These are phyloP conservation scores for Thamnophis elegans DNA, from an alignment of 2,797 vertebrate species.

Conservation along the genomic window DNA sequence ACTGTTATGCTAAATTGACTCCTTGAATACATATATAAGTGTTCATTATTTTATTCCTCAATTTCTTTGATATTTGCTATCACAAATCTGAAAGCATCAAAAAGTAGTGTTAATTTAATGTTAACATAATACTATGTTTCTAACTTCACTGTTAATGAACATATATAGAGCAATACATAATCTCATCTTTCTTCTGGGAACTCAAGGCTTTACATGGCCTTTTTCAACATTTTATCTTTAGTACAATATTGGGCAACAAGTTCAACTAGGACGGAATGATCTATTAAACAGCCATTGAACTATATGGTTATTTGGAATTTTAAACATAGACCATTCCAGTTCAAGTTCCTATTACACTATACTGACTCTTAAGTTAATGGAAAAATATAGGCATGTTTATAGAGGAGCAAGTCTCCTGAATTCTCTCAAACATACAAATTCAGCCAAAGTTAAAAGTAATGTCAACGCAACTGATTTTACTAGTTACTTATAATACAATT, in stretches of 20 bases:
- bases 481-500: neutral
- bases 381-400: neutral
- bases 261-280: neutral
- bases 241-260: neutral
- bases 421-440: neutral
- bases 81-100: neutral
- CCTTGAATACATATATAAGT: neutral
- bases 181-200: neutral
- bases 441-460: neutral
- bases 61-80: neutral
- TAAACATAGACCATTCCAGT: neutral
- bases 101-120: neutral
- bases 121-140: neutral
- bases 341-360: neutral
- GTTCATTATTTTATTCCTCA: neutral
- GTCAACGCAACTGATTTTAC: neutral
- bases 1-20: neutral
- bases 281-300: neutral
- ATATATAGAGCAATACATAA: neutral
- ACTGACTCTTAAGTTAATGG: neutral
- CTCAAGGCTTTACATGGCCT: neutral
- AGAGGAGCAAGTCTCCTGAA: neutral
- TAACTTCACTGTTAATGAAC: neutral
- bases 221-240: neutral
- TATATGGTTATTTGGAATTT: neutral